Percentiles rank a stretch among this genome's conserved stretches.
phyloP scores from a whole-genome alignment of 2,113 vertebrate species.

The Podarcis raffonei region DNA sequence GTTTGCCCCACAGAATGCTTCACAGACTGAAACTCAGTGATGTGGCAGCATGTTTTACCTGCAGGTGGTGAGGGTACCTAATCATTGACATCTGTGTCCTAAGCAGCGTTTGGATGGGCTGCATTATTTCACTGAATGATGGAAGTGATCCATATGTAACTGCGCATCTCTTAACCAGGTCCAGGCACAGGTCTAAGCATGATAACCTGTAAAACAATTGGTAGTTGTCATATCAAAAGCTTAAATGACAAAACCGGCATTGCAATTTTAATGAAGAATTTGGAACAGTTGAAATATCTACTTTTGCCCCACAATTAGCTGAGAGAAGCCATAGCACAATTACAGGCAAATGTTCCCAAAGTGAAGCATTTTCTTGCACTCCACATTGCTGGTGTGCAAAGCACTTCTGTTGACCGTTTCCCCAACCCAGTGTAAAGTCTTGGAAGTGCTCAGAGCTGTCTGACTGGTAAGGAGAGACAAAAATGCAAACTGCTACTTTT shows the following conservation, averaged over 20 bases:
- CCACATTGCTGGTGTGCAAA: neutral
- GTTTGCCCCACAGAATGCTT: neutral
- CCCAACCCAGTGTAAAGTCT: neutral
- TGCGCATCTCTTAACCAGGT: constrained; percentile 82
- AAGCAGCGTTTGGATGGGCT: constrained; percentile 82
- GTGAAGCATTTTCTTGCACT: neutral
- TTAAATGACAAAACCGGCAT: neutral
- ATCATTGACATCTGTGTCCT: constrained; percentile 68
- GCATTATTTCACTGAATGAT: constrained; percentile 77
- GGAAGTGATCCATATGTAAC: constrained; percentile 79
- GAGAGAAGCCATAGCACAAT: neutral
- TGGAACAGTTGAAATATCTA: neutral
- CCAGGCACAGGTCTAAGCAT: constrained; percentile 82
- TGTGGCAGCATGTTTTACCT: constrained; percentile 72
- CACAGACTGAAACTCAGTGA: neutral
- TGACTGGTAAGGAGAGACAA: neutral
- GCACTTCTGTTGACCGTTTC: neutral
- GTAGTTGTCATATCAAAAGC: neutral
- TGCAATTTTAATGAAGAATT: neutral
- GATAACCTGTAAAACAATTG: constrained; percentile 77
- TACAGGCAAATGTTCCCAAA: neutral
- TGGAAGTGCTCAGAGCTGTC: neutral
- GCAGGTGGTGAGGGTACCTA: constrained; percentile 75
- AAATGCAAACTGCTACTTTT: neutral
- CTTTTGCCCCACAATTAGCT: neutral